Conservation (phyloP, 1,140 invertebrate genomes). For the Armadillidium nasatum region DNA sequence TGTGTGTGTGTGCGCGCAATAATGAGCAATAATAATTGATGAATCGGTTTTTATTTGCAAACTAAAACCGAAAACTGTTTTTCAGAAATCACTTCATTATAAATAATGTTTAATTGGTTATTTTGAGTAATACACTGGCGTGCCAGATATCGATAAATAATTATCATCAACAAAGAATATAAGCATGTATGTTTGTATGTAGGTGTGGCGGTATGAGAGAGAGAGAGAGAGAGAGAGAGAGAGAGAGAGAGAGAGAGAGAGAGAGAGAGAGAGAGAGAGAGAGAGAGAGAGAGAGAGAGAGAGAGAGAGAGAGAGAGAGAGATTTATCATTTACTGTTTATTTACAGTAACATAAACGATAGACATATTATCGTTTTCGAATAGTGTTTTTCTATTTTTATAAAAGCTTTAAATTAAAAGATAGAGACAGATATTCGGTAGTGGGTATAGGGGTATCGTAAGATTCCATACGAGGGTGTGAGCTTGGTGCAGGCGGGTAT, state of each 20-base stretch:
- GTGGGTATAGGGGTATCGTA: conserved; percentile 27
- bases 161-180: background rate
- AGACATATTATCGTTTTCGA: background rate
- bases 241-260: background rate
- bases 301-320: conserved; percentile 7
- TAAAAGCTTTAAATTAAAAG: background rate
- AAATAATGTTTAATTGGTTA: conserved; percentile 13
- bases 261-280: conserved; percentile 3
- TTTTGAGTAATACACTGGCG: background rate
- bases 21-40: too few species aligned
- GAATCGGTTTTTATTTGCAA: too few species aligned
- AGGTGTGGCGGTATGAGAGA: background rate
- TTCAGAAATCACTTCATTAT: background rate
- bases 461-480: conserved; percentile 34
- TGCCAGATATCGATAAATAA: background rate
- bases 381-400: background rate
- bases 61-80: background rate
- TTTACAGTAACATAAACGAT: background rate
- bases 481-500: conserved; percentile 35
- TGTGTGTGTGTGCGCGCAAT: too few species aligned
- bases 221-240: background rate
- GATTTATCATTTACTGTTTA: background rate
- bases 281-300: background rate
- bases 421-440: background rate
- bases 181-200: background rate